These are phyloP conservation scores for Sarotherodon lohbergeri DNA, from an alignment of 2,113 vertebrate species.

Conservation along the genomic window DNA sequence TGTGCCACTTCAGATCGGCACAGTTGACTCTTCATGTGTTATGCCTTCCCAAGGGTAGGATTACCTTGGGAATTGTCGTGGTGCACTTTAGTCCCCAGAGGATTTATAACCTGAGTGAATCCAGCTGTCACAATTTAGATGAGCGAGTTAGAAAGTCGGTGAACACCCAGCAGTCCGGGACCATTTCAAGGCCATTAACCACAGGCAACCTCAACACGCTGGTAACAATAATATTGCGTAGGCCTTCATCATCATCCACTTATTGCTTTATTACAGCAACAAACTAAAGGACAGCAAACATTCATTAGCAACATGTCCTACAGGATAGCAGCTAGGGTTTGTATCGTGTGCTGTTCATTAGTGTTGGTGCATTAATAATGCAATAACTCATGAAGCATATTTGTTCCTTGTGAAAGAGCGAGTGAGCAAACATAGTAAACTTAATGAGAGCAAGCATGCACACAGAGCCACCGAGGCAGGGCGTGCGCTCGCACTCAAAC, in stretches of 20 bases:
- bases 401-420: neutral
- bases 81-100: neutral
- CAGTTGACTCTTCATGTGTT: neutral
- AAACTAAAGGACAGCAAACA: fast-evolving
- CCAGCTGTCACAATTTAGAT: neutral
- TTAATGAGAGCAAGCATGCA: neutral
- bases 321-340: neutral
- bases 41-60: neutral
- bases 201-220: fast-evolving
- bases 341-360: neutral
- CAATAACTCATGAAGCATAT: neutral
- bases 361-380: neutral
- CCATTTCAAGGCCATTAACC: neutral
- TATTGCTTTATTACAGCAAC: neutral
- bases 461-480: neutral
- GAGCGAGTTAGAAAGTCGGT: neutral
- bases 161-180: neutral
- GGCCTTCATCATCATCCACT: neutral
- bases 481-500: fast-evolving
- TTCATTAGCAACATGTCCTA: neutral
- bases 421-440: neutral
- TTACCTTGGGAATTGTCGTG: neutral
- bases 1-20: neutral
- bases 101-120: neutral
- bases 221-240: neutral